Evolutionary conservation across 2,888 invertebrate species (phyloP), one percentile per base, ranked within the genome.

Genomic region (Agrilus cyanescens): DNA sequence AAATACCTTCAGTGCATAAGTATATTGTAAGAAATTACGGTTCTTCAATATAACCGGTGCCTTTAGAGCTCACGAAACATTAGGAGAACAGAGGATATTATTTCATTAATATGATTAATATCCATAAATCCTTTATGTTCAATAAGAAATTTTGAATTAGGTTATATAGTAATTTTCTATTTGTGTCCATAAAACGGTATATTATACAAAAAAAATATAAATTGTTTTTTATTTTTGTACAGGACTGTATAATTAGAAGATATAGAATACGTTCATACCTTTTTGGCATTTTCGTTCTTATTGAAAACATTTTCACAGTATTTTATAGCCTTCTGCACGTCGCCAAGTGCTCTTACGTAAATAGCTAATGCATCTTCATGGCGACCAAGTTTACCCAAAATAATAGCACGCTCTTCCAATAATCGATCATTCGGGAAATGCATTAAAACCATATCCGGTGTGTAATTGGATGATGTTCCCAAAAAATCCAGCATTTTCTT

Each of bases 361-460:
- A 98, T 89, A 1, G 86, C 82, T 37, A 98, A 69, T 0, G 93
- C 94, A 61, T 94, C 86, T 57, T 94, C 89, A 62, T 98, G 96
- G 48, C 85, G 73, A 1, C 89, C 90, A 16, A 96, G 70, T 53
- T 87, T 82, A 0, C 95, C 96, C 33, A 96, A 70, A 46, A 98
- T 82, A n/a, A 97, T 75, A 0, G 97, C 96, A 46, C 94, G 75
- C 64, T 97, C 97, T 62, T 96, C 94, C 58, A 87, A 82, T 56
- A 97, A 70, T 62, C 76, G 73, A 55, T 93, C 83, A 33, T 78
- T 77, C 0, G 94, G 94, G 53, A 96, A 91, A 59, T 88, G 84
- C 15, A 85, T 72, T 16, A 95, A 70, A 1, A 94, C 84, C 37
- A 82, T 79, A 63, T 95, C 93, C 0, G 94, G 85, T 0, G 82